Conservation (phyloP, 2,888 invertebrate species). For the Myopa testacea region DNA sequence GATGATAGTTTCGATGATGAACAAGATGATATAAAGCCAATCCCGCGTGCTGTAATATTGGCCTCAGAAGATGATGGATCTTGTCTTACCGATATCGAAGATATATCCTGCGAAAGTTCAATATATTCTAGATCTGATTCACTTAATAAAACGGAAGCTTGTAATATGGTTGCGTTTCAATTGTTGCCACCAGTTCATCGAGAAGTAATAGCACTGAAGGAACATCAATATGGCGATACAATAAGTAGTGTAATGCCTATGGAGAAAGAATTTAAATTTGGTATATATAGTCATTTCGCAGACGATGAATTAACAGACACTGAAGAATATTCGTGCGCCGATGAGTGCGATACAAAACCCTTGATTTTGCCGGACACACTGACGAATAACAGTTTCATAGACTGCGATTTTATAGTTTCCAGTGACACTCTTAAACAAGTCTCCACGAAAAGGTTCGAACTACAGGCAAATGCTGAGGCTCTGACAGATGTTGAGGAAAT, state of each 20-base stretch:
- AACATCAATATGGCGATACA: conserved; percentile 67
- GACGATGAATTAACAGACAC: conserved; percentile 67
- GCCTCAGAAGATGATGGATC: conserved; percentile 60
- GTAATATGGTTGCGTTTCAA: conserved; percentile 45
- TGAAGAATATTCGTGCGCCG: conserved; percentile 63
- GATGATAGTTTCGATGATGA: conserved; percentile 59
- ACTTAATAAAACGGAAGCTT: conserved; percentile 13
- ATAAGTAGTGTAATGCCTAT: conserved; percentile 69
- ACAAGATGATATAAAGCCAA: conserved; percentile 61
- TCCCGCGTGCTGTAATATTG: conserved; percentile 59
- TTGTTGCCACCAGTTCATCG: conserved; percentile 68
- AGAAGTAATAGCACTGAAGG: conserved; percentile 68
- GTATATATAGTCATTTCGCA: conserved; percentile 61
- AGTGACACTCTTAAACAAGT: conserved; percentile 61
- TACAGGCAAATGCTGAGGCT: conserved; percentile 62
- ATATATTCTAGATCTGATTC: conserved; percentile 32
- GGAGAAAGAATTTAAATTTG: conserved; percentile 63
- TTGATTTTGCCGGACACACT: conserved; percentile 48
- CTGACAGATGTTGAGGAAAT: conserved; percentile 71
- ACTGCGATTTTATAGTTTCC: conserved; percentile 58
- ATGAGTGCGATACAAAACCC: conserved; percentile 52
- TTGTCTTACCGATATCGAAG: conserved; percentile 66
- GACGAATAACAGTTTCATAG: conserved; percentile 49
- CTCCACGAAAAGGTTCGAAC: conserved; percentile 58
- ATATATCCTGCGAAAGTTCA: conserved; percentile 54